phyloP scores from a whole-genome alignment of 2,888 invertebrate genomes.

The Drosophila algonquin region DNA sequence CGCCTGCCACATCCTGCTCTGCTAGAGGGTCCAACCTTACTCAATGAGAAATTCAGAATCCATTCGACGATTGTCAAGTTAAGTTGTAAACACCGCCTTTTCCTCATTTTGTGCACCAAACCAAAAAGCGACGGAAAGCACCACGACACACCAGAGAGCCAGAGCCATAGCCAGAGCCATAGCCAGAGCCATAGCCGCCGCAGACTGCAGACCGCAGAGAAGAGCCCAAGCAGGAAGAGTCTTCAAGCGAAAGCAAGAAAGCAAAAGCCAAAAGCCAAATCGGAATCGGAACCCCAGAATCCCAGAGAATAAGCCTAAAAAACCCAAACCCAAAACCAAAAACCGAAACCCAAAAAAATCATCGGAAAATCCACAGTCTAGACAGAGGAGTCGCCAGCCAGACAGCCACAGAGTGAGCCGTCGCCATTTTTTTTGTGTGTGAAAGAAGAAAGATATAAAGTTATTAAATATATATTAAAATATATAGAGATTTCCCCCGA shows the following conservation, averaged over 20 bases:
- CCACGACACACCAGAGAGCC: constrained; percentile 38
- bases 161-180: constrained; percentile 35
- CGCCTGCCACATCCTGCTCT: constrained; percentile 19
- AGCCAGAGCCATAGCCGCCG: constrained; percentile 30
- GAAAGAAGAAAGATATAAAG: constrained; percentile 13
- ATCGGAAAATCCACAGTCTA: constrained; percentile 3
- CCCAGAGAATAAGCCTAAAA: background rate
- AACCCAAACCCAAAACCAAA: constrained; percentile 18
- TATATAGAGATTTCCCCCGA: constrained; percentile 15
- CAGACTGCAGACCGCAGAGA: constrained; percentile 6
- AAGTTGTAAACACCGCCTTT: constrained; percentile 74
- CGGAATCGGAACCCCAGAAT: constrained; percentile 23
- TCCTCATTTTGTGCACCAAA: constrained; percentile 65
- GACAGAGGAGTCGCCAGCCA: constrained; percentile 19
- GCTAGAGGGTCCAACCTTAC: constrained; percentile 73
- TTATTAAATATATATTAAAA: constrained; percentile 7
- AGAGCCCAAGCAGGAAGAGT: constrained; percentile 37
- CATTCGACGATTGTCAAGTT: constrained; percentile 82
- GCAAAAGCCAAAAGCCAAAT: constrained; percentile 32
- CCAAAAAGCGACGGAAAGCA: constrained; percentile 37
- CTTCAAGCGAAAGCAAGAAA: constrained; percentile 13
- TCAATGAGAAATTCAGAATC: constrained; percentile 82
- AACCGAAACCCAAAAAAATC: constrained; percentile 21
- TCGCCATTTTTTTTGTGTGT: constrained; percentile 59
- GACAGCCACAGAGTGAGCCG: constrained; percentile 2